Percentiles rank a stretch among this genome's conserved stretches.
These are phyloP conservation scores for Hypena proboscidalis DNA, from an alignment of 2,888 invertebrate species.

Conservation along the genomic window DNA sequence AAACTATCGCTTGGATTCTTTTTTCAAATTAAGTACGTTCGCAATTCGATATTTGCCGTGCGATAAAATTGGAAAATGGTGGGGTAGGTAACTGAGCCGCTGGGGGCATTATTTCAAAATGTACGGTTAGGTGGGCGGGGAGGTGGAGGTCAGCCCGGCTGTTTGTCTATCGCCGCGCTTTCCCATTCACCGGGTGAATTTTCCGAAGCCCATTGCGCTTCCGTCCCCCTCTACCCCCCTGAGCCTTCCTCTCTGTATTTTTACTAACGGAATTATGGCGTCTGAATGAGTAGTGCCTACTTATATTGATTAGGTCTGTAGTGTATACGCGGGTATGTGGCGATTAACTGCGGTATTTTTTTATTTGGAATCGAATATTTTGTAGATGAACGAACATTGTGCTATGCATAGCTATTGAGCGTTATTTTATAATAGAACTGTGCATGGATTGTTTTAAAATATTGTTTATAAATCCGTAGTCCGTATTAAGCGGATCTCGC, in stretches of 20 bases:
- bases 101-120: constrained; percentile 81
- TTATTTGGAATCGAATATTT: background rate
- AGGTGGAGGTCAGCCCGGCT: constrained; percentile 71
- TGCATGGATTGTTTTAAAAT: too few species aligned
- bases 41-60: constrained; percentile 41
- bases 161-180: constrained; percentile 84
- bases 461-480: too few species aligned
- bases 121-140: constrained; percentile 64
- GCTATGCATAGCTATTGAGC: too few species aligned
- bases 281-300: constrained; percentile 77
- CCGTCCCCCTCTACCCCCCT: constrained; percentile 63
- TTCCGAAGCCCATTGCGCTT: constrained; percentile 81
- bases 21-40: constrained; percentile 29
- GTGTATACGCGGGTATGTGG: constrained; percentile 26
- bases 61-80: constrained; percentile 54
- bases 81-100: constrained; percentile 56
- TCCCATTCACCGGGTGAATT: constrained; percentile 84
- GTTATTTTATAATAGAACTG: too few species aligned
- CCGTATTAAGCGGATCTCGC: too few species aligned
- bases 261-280: constrained; percentile 83
- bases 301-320: constrained; percentile 76
- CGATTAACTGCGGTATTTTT: constrained; percentile 8
- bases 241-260: constrained; percentile 76
- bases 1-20: constrained; percentile 12
- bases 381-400: too few species aligned